Percentiles rank a stretch among this genome's conserved stretches.
phyloP scores from a whole-genome alignment of 2,113 vertebrate genomes.

The Lagopus muta region DNA sequence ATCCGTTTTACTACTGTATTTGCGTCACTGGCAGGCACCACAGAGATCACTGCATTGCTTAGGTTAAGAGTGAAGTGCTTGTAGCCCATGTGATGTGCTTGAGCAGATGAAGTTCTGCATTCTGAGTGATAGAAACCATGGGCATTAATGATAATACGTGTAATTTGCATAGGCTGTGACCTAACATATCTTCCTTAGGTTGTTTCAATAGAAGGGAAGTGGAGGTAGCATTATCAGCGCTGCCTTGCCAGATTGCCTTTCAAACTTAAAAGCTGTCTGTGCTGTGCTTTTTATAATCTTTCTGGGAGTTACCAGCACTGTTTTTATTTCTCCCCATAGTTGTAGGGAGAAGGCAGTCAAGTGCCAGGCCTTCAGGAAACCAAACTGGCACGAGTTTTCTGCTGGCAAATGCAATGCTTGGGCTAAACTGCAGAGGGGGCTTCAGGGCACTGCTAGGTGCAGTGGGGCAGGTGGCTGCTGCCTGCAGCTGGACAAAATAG shows the following conservation, averaged over 20 bases:
- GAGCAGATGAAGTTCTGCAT: neutral
- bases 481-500: neutral
- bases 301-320: neutral
- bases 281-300: neutral
- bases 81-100: fast-evolving
- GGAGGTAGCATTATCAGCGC: fast-evolving
- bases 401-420: neutral
- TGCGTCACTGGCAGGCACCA: neutral
- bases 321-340: neutral
- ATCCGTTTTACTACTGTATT: neutral
- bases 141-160: neutral
- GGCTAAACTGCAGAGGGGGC: neutral
- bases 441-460: neutral
- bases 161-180: neutral
- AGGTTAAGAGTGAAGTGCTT: neutral
- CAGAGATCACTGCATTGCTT: neutral
- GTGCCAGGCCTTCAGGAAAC: neutral
- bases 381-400: neutral
- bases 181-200: neutral
- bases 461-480: neutral
- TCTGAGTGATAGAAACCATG: neutral
- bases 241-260: neutral
- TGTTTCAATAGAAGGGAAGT: neutral
- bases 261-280: neutral
- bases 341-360: neutral